Evolutionary conservation across 2,113 vertebrate species (phyloP).

Genomic region (Microtus montanus): DNA sequence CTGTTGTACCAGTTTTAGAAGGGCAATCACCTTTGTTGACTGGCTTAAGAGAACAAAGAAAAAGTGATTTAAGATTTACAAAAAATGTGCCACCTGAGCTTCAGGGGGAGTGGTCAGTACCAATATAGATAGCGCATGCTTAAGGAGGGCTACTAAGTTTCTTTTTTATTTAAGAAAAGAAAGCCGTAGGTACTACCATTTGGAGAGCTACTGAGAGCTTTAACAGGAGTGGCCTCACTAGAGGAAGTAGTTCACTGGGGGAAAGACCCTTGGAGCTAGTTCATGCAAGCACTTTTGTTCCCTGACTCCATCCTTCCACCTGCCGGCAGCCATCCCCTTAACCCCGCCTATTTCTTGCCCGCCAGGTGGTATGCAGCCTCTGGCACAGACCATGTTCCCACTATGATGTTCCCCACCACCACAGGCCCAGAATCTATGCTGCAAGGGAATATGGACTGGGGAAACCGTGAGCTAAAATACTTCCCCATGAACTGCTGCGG

Average conservation of each 20-base stretch:
- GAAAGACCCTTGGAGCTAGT: neutral
- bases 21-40: constrained; percentile 39
- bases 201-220: neutral
- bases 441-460: neutral
- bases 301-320: no score
- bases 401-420: no score
- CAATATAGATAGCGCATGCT: constrained; percentile 40
- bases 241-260: neutral
- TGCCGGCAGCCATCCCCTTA: neutral
- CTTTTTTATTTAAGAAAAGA: neutral
- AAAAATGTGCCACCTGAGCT: constrained; percentile 1
- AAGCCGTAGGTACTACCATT: neutral
- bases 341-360: neutral
- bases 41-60: neutral
- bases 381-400: neutral
- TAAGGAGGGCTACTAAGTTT: constrained; percentile 43
- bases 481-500: neutral
- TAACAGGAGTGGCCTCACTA: neutral
- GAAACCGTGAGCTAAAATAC: neutral
- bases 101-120: constrained; percentile 11
- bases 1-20: constrained; percentile 55
- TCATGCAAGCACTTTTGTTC: neutral
- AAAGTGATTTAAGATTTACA: constrained; percentile 43
- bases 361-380: neutral
- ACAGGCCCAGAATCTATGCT: neutral